phyloP scores from a whole-genome alignment of 2,113 vertebrate species.

The Crocuta crocuta region DNA sequence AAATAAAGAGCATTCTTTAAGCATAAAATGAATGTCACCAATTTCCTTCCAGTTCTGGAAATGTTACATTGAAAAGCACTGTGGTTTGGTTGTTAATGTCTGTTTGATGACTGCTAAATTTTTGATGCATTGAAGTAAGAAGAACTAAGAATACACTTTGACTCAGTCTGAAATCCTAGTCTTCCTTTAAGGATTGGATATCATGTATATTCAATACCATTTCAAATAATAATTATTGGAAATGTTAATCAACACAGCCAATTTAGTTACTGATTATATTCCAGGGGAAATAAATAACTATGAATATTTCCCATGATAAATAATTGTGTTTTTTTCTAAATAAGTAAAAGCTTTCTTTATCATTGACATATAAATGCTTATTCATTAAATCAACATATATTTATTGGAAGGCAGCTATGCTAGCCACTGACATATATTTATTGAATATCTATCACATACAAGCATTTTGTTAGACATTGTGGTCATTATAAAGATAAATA shows the following conservation, averaged over 20 bases:
- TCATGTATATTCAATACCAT: not conserved
- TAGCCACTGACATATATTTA: not conserved
- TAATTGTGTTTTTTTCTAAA: not conserved
- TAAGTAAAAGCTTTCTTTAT: not conserved
- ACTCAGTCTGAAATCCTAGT: not conserved
- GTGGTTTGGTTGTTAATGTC: not conserved
- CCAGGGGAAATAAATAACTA: not conserved
- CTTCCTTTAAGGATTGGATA: not conserved
- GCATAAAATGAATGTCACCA: slow-evolving; percentile 74
- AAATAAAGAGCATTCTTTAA: slow-evolving; percentile 84
- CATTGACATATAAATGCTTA: not conserved
- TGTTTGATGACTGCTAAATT: slow-evolving; percentile 36
- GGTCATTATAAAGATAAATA: not conserved
- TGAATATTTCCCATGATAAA: not conserved
- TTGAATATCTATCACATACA: not conserved
- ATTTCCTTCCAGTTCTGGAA: slow-evolving; percentile 56
- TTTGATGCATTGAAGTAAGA: slow-evolving; percentile 52
- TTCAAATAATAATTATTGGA: slow-evolving; percentile 25
- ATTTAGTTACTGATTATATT: not conserved
- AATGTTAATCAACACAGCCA: not conserved
- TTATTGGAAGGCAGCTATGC: not conserved
- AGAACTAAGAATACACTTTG: not conserved
- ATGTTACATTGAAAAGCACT: slow-evolving; percentile 32
- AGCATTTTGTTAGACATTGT: not conserved
- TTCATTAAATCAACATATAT: not conserved